phyloP scores from a whole-genome alignment of 2,888 invertebrate genomes.

The Allophyes oxyacanthae region DNA sequence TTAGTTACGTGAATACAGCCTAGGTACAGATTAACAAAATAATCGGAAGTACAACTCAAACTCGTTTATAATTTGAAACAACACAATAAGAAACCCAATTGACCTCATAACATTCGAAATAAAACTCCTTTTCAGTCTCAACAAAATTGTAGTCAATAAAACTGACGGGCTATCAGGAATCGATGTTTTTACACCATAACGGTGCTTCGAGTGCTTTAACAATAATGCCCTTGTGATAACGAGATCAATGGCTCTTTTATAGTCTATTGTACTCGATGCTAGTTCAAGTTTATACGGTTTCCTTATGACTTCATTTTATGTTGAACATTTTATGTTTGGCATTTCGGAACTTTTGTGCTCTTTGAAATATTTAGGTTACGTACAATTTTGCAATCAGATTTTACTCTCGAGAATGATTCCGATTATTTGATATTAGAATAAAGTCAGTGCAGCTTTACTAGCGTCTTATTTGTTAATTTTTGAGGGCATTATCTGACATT shows the following conservation, averaged over 20 bases:
- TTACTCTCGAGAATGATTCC: too few relatives aligned
- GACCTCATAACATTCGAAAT: constrained; percentile 43
- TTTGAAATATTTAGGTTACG: background rate
- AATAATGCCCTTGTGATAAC: constrained; percentile 55
- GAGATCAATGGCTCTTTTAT: constrained; percentile 53
- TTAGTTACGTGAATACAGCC: too few relatives aligned
- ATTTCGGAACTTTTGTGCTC: background rate
- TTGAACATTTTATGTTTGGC: constrained; percentile 22
- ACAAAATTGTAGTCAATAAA: constrained; percentile 47
- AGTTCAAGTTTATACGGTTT: constrained; percentile 49
- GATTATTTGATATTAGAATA: too few relatives aligned
- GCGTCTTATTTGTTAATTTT: too few relatives aligned
- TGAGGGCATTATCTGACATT: too few relatives aligned
- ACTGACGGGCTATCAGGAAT: constrained; percentile 34
- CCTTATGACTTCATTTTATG: constrained; percentile 52
- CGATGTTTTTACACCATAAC: constrained; percentile 50
- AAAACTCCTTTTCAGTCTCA: constrained; percentile 36
- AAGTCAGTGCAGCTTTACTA: too few relatives aligned
- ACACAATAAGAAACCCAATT: constrained; percentile 30
- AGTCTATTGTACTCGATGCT: constrained; percentile 39
- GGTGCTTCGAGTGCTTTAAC: constrained; percentile 41
- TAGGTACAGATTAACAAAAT: constrained; percentile 18
- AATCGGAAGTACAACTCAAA: constrained; percentile 21
- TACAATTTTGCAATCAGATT: background rate
- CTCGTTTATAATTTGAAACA: constrained; percentile 28